Base-by-base conservation (phyloP, 2,888 invertebrate species). In the Drosophila pseudotalamancana region DNA sequence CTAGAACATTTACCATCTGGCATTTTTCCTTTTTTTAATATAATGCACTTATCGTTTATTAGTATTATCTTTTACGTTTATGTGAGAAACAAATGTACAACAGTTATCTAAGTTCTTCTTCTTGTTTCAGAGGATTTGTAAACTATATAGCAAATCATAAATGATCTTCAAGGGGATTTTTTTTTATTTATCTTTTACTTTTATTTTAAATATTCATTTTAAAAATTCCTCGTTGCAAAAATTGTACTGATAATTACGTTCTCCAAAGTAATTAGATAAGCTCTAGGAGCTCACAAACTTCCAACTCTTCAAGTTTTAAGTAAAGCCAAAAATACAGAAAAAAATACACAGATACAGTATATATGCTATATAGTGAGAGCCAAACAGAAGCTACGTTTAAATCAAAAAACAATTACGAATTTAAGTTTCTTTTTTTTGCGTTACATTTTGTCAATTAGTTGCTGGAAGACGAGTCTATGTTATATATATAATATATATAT, bases 141-240 rank as follows among this genome's bases (percentile, higher is more conserved):
- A 27, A 60, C 43, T 23, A 61, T 21, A 45, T 40, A 43, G 18
- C 25, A 60, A 51, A 48, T 35, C n/a, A 49, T 21, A 42, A 48
- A 46, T 19, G 27, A 16, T 18, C 32, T 16, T 23, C 27, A 12
- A 31, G 14, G 19, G 34, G 25, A 29, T 51, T 66, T 62, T 27
- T 11, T 37, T 35, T 48, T 53, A 18, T 31, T 57, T 32, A 66
- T 51, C 56, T 42, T 34, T 23, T 55, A 2, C 37, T 29, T 37
- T 42, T 43, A 31, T 54, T 27, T 42, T 56, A 32, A 14, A 18
- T 6, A 29, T 49, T 64, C 51, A 46, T 72, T 64, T 54, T n/a
- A n/a, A 73, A 87, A 86, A 86, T 83, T 86, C 88, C 80, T 80
- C 86, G 77, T 87, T 86, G 83, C 88, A 67, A 84, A 77, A 83